Evolutionary conservation across 2,797 vertebrate genomes (phyloP).

Genomic region (Hybognathus amarus): DNA sequence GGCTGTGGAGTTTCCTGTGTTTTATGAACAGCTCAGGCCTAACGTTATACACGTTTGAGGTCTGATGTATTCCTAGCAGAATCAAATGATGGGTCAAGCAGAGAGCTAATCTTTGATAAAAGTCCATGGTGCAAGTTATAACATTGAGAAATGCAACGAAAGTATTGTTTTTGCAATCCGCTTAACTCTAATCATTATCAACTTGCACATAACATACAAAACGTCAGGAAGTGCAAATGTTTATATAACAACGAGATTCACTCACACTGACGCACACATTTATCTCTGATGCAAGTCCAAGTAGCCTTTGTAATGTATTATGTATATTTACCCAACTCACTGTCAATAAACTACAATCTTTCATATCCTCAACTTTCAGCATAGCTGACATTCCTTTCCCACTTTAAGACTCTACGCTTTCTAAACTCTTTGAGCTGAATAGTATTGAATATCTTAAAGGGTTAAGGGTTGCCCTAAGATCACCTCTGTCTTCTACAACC

Average conservation of each 20-base stretch:
- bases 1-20: conserved; percentile 52
- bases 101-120: neutral
- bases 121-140: neutral
- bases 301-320: neutral
- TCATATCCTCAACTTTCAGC: neutral
- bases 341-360: neutral
- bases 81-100: neutral
- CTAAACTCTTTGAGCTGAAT: conserved; percentile 28
- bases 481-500: neutral
- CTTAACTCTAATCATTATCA: conserved; percentile 1
- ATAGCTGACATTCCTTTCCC: neutral
- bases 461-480: conserved; percentile 21
- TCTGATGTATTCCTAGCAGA: conserved; percentile 2
- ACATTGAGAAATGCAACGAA: neutral
- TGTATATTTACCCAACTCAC: neutral
- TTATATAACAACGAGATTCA: conserved; percentile 32
- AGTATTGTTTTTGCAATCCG: neutral
- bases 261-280: neutral
- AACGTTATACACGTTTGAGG: neutral
- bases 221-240: conserved; percentile 20
- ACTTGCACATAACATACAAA: neutral
- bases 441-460: conserved; percentile 30
- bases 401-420: neutral
- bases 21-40: conserved; percentile 29
- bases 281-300: conserved; percentile 6